Evolutionary conservation across 2,888 invertebrate genomes (phyloP), one percentile per base, ranked within the genome.

Genomic region (Stenolophus ochropezus): DNA sequence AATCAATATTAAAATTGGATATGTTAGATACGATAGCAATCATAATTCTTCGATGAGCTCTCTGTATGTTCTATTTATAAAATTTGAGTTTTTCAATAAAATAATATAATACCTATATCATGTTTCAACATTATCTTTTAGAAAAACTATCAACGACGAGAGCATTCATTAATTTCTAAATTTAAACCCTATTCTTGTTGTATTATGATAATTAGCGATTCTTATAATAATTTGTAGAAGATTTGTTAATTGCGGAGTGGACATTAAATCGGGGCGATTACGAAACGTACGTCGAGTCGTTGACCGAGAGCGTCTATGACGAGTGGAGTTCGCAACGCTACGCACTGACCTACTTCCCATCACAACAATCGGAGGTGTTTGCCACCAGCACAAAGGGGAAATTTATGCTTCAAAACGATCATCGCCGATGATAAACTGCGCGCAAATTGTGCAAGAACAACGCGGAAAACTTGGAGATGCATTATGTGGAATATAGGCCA

Each of bases 281-380:
- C 74, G 74, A 74, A 74, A 74, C 51, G 74, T 74, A 18, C 6
- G 73, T 33, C 33, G 8, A 25, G 74, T 74, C 74, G 25, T 25
- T 25, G 74, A 53, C 74, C 53, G 49, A 23, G n/a, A 47, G 42
- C 65, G 65, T 27, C 33, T 69, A 11, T 69, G 65, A 27, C 61
- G 18, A n/a, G n/a, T n/a, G n/a, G 65, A 18, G 65, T 33, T 27
- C 65, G 27, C 27, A 14, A 14, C 33, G 65, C 8, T 69, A 18
- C 16, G 61, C 27, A 25, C 61, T 74, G 74, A 74, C 74, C 74
- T 14, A 74, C 20, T 74, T 74, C 53, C 21, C 73, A 74, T 16
- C 51, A 53, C 74, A 53, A 74, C 51, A 51, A 51, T 42, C 42
- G 53, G 14, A 33, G 65, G 65, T 69, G 65, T 69, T 14, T 33